A percentile compares a stretch with the other conserved stretches of the same genome.
Evolutionary conservation across 2,888 invertebrate genomes (phyloP).

Genomic region (Tinea trinotella): DNA sequence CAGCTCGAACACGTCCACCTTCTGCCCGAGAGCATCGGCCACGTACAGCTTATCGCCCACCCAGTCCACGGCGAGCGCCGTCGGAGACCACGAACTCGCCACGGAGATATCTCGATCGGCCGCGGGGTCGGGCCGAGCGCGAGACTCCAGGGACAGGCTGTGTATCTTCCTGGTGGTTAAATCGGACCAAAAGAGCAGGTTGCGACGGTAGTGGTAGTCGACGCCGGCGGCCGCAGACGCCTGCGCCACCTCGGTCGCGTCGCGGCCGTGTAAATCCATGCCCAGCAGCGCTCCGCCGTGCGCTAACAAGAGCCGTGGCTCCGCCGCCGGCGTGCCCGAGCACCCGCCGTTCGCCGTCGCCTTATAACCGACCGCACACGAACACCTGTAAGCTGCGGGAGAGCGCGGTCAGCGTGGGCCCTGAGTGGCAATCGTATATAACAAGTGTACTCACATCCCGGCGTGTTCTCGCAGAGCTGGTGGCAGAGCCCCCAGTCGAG

Average conservation of each 20-base stretch:
- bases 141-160: conserved; percentile 67
- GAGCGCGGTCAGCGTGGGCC: no score
- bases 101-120: conserved; percentile 75
- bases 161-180: conserved; percentile 86
- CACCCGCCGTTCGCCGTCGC: conserved; percentile 75
- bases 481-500: conserved; percentile 95
- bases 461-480: conserved; percentile 92
- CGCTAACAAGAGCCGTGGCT: conserved; percentile 77
- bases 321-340: conserved; percentile 71
- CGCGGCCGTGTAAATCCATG: conserved; percentile 78
- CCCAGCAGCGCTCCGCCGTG: conserved; percentile 80
- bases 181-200: conserved; percentile 91
- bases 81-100: conserved; percentile 91
- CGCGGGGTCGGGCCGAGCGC: conserved; percentile 51
- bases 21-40: conserved; percentile 92
- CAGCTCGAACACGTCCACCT: conserved; percentile 94
- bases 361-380: conserved; percentile 85
- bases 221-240: conserved; percentile 89
- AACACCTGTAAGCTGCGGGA: conserved; percentile 81
- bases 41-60: conserved; percentile 96
- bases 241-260: conserved; percentile 78
- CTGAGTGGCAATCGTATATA: not conserved
- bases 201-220: conserved; percentile 85
- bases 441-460: conserved; percentile 70
- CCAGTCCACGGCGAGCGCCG: conserved; percentile 96